These are phyloP conservation scores for Dione juno DNA, from an alignment of 2,888 invertebrate genomes.

Conservation along the genomic window DNA sequence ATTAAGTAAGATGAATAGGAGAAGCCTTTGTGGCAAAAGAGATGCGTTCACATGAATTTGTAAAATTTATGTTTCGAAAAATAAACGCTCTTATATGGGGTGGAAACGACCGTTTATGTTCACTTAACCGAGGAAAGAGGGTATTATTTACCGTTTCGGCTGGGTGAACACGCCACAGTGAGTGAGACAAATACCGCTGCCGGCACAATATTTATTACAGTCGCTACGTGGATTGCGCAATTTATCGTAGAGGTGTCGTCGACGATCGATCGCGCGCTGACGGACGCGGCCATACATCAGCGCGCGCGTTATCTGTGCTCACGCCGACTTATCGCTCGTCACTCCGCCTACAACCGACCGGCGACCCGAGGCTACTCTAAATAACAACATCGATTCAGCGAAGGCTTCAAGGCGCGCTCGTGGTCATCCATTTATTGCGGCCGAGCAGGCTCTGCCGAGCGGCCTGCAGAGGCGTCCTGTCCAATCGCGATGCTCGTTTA, in stretches of 20 bases:
- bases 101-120: slow-evolving; percentile 84
- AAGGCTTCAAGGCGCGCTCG: slow-evolving; percentile 51
- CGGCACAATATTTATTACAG: slow-evolving; percentile 81
- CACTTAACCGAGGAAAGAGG: slow-evolving; percentile 84
- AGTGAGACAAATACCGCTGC: slow-evolving; percentile 81
- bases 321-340: slow-evolving; percentile 75
- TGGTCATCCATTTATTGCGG: slow-evolving; percentile 70
- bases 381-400: slow-evolving; percentile 64
- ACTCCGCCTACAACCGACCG: slow-evolving; percentile 50
- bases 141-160: slow-evolving; percentile 83
- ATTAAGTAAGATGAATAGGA: slow-evolving; percentile 24
- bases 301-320: slow-evolving; percentile 80
- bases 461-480: slow-evolving; percentile 76
- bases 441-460: slow-evolving; percentile 47
- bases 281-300: slow-evolving; percentile 79
- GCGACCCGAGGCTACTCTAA: slow-evolving; percentile 54
- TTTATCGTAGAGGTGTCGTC: slow-evolving; percentile 82
- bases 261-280: slow-evolving; percentile 78
- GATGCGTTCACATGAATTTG: slow-evolving; percentile 74
- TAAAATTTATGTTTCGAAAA: slow-evolving; percentile 82
- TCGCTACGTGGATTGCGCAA: slow-evolving; percentile 81
- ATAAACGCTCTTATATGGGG: slow-evolving; percentile 83
- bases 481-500: slow-evolving; percentile 87
- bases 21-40: slow-evolving; percentile 45
- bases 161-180: slow-evolving; percentile 81